phyloP scores from a whole-genome alignment of 2,888 invertebrate species.

The Timandra comae region DNA sequence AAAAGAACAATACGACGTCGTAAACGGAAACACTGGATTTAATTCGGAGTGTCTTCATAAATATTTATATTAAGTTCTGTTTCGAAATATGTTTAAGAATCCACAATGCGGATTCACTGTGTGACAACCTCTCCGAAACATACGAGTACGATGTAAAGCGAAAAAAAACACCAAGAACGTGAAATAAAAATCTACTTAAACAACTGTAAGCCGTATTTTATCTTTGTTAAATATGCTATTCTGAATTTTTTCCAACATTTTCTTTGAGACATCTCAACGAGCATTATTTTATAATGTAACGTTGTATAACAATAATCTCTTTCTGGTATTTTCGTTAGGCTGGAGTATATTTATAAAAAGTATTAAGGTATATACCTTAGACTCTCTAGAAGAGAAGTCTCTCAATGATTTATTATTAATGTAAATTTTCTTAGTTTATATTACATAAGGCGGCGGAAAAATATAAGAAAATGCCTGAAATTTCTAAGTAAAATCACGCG shows the following conservation, averaged over 20 bases:
- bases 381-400: too few relatives aligned
- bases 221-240: slow-evolving; percentile 33
- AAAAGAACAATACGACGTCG: slow-evolving; percentile 40
- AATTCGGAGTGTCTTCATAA: slow-evolving; percentile 52
- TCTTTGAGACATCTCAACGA: background rate
- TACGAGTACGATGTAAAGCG: slow-evolving; percentile 25
- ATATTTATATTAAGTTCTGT: slow-evolving; percentile 44
- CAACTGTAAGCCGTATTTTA: slow-evolving; percentile 38
- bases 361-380: too few relatives aligned
- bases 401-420: too few relatives aligned
- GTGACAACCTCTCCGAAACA: slow-evolving; percentile 45
- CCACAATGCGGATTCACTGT: slow-evolving; percentile 32
- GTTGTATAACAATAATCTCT: too few relatives aligned
- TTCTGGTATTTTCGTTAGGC: too few relatives aligned
- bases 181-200: slow-evolving; percentile 38
- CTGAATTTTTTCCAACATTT: slow-evolving; percentile 14
- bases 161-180: slow-evolving; percentile 27
- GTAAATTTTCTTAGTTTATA: too few relatives aligned
- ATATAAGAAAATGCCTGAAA: too few relatives aligned
- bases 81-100: slow-evolving; percentile 43
- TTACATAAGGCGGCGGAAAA: too few relatives aligned
- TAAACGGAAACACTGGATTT: slow-evolving; percentile 44
- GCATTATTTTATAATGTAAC: too few relatives aligned
- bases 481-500: too few relatives aligned
- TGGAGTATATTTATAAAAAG: too few relatives aligned